A percentile compares a stretch with the other conserved stretches of the same genome.
phyloP scores from a whole-genome alignment of 64 coral and sea anemone species.

The Exaiptasia diaphana region DNA sequence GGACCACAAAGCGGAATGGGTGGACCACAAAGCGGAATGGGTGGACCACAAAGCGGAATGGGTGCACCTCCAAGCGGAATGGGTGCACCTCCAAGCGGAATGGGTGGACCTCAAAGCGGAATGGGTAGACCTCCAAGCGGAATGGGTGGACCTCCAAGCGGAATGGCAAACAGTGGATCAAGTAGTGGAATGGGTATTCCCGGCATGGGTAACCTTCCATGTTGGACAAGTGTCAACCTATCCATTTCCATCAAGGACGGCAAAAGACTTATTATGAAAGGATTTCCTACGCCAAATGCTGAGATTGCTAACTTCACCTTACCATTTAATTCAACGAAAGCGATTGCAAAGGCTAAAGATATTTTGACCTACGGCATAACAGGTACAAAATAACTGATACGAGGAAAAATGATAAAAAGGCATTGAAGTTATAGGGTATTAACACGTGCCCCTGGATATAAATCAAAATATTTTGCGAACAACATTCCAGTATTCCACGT shows the following conservation, averaged over 20 bases:
- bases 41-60: not conserved
- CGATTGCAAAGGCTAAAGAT: not conserved
- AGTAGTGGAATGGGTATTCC: not conserved
- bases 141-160: not conserved
- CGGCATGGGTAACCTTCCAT: not conserved
- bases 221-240: not conserved
- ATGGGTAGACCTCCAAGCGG: not conserved
- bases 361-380: not conserved
- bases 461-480: too few relatives aligned
- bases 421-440: too few relatives aligned
- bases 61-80: not conserved
- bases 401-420: too few relatives aligned
- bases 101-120: not conserved
- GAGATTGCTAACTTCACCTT: too few relatives aligned
- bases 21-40: not conserved
- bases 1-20: not conserved
- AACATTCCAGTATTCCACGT: too few relatives aligned
- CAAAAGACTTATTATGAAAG: too few relatives aligned
- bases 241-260: too few relatives aligned
- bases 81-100: not conserved
- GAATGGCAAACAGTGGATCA: not conserved
- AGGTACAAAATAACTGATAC: too few relatives aligned
- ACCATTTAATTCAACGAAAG: not conserved
- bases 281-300: too few relatives aligned
- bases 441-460: too few relatives aligned